phyloP scores from a whole-genome alignment of 2,888 invertebrate genomes.

The Sicus ferrugineus region DNA sequence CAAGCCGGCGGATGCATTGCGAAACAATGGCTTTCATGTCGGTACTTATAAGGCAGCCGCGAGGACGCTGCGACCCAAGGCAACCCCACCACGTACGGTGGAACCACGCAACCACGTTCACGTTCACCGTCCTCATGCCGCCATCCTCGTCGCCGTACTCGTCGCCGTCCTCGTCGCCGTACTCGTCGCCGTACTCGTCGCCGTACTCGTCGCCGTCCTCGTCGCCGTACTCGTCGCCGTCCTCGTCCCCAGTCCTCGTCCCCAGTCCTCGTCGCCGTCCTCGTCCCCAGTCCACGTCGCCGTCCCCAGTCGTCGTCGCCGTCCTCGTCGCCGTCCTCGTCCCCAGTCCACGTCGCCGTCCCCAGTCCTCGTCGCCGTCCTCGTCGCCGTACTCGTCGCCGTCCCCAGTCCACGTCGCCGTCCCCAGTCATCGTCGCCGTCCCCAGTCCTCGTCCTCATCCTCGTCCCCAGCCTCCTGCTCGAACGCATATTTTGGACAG shows the following conservation, averaged over 20 bases:
- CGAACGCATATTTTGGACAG: slow-evolving; percentile 14
- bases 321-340: neutral
- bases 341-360: neutral
- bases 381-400: neutral
- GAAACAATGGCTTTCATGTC: slow-evolving; percentile 24
- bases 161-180: too few species aligned
- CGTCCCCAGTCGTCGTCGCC: neutral
- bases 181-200: neutral
- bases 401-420: neutral
- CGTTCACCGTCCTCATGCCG: neutral
- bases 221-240: neutral
- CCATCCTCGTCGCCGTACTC: too few species aligned
- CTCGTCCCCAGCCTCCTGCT: neutral
- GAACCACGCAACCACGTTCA: neutral
- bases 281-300: neutral
- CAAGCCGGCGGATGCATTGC: neutral
- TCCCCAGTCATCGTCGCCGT: neutral
- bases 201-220: neutral
- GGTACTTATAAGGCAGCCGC: slow-evolving; percentile 18
- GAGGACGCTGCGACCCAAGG: neutral
- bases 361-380: neutral
- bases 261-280: neutral
- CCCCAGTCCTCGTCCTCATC: neutral
- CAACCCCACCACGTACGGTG: neutral
- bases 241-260: neutral